Percentiles rank a stretch among this genome's conserved stretches.
phyloP scores from a whole-genome alignment of 2,797 vertebrate genomes.

The Neomorphus geoffroyi region DNA sequence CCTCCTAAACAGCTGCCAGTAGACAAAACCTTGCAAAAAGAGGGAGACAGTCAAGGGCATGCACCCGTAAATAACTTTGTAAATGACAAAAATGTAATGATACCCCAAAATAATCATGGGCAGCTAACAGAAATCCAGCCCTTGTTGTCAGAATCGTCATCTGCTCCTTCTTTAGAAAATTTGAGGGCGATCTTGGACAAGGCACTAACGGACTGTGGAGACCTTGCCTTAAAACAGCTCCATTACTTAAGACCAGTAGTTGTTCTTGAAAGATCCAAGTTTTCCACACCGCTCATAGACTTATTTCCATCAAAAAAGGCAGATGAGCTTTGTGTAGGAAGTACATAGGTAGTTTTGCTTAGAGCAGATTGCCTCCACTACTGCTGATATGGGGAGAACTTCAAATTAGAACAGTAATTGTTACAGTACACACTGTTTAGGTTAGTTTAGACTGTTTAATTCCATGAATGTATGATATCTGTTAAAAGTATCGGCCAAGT shows the following conservation, averaged over 20 bases:
- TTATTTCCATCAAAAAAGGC: constrained; percentile 91
- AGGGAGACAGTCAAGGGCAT: constrained; percentile 67
- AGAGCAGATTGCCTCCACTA: constrained; percentile 72
- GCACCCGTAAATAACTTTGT: constrained; percentile 56
- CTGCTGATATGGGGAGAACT: constrained; percentile 73
- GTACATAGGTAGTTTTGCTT: constrained; percentile 80
- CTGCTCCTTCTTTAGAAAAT: constrained; percentile 88
- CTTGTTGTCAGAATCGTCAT: constrained; percentile 78
- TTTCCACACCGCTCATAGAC: constrained; percentile 86
- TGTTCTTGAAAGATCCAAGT: constrained; percentile 93
- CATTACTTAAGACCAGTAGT: constrained; percentile 99
- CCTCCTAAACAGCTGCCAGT: constrained; percentile 65
- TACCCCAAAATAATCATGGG: constrained; percentile 77
- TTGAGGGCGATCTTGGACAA: constrained; percentile 94
- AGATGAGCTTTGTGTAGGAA: constrained; percentile 89
- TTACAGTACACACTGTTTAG: constrained; percentile 67
- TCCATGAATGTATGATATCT: constrained; percentile 84
- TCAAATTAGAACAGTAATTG: constrained; percentile 77
- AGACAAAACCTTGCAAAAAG: constrained; percentile 55
- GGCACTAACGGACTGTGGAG: constrained; percentile 93
- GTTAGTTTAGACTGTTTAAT: constrained; percentile 81
- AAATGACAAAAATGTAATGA: constrained; percentile 61
- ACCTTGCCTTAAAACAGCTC: constrained; percentile 98
- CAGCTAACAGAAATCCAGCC: constrained; percentile 82
- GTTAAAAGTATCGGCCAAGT: constrained; percentile 79